A percentile compares a stretch with the other conserved stretches of the same genome.
These are phyloP conservation scores for Cylas formicarius DNA, from an alignment of 1,140 invertebrate genomes.

Conservation along the genomic window DNA sequence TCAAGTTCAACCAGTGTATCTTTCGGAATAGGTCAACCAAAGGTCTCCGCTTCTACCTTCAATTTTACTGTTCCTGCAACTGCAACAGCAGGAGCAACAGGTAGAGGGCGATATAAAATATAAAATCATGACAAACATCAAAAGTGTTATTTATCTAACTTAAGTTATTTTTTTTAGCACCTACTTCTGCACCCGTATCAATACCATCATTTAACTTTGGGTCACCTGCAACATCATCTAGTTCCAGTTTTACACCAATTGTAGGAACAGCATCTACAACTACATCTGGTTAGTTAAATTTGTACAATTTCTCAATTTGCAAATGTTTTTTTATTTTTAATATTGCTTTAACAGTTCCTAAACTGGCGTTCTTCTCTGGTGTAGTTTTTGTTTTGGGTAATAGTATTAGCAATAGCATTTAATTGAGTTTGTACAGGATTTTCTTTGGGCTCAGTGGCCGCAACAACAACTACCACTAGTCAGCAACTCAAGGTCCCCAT, in stretches of 20 bases:
- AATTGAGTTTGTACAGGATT: slow-evolving; percentile 25
- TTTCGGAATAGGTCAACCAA: slow-evolving; percentile 15
- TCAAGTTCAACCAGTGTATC: slow-evolving; percentile 1
- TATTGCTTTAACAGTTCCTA: background rate
- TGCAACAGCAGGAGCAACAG: slow-evolving; percentile 20
- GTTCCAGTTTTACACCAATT: slow-evolving; percentile 6
- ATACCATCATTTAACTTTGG: background rate
- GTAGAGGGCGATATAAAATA: background rate
- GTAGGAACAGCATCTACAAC: slow-evolving; percentile 12
- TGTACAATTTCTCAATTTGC: slow-evolving; percentile 12
- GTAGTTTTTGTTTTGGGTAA: background rate
- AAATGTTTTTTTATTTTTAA: slow-evolving; percentile 15
- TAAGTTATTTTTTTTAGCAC: background rate
- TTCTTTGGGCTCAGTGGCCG: slow-evolving; percentile 4
- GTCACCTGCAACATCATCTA: background rate
- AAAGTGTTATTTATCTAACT: background rate
- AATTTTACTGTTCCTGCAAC: slow-evolving; percentile 37
- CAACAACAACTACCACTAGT: slow-evolving; percentile 3
- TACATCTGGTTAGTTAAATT: slow-evolving; percentile 20
- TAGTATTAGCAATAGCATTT: slow-evolving; percentile 3
- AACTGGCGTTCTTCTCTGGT: slow-evolving; percentile 1
- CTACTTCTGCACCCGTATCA: background rate
- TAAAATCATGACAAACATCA: background rate
- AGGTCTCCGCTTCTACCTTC: slow-evolving; percentile 33
- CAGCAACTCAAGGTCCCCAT: background rate